Evolutionary conservation across 2,797 vertebrate species (phyloP).

Genomic region (Hyperoplus lanceolatus): DNA sequence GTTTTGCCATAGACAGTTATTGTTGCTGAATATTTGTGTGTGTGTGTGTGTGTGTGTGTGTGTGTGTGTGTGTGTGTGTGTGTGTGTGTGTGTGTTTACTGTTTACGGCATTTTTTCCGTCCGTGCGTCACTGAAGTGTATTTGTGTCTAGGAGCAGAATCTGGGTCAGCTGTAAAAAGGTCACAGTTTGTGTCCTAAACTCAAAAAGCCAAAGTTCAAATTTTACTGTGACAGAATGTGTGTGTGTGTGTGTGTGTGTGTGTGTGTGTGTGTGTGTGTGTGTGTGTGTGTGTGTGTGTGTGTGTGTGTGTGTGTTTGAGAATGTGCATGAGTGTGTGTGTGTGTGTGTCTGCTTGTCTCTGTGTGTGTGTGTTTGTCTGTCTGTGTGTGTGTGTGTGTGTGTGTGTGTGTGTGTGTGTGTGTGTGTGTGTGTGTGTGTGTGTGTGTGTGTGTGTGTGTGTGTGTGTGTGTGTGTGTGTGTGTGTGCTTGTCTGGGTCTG

Average conservation of each 20-base stretch:
- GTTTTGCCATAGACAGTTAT: slow-evolving; percentile 6
- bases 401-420: no score
- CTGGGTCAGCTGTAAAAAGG: slow-evolving; percentile 5
- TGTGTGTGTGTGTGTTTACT: not conserved
- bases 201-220: slow-evolving; percentile 4
- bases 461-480: no score
- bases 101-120: not conserved
- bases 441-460: no score
- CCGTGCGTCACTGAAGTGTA: no score
- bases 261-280: not conserved
- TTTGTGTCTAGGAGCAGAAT: not conserved
- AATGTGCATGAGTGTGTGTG: no score
- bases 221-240: not conserved
- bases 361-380: not conserved
- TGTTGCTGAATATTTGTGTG: not conserved
- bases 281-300: not conserved
- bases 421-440: no score
- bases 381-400: no score
- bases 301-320: no score
- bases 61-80: not conserved
- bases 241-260: not conserved
- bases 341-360: no score
- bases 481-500: no score
- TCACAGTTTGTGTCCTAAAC: not conserved
- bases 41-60: not conserved